Evolutionary conservation across 2,888 invertebrate species (phyloP), one percentile per base, ranked within the genome.

Genomic region (Margaritifera margaritifera): DNA sequence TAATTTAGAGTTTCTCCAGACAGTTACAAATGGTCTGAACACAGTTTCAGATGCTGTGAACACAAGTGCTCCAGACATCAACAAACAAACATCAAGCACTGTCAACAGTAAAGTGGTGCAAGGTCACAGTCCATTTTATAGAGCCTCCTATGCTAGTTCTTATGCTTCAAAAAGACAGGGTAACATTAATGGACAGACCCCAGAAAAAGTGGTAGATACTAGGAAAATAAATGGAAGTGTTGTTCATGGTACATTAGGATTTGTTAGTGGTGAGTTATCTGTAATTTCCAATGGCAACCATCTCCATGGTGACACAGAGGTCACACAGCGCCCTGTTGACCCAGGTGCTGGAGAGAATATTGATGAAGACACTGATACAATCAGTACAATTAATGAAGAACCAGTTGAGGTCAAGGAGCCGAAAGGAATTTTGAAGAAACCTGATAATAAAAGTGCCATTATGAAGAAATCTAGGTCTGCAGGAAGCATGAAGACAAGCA

Each of bases 391-490:
- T 19, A 72, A 71, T 67, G 77, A 77, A 15, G 77, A 77, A 55
- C 25, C n/a, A 22, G 22, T 27, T 25, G 62, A 62, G 4, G 27
- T 54, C 18, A 62, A 66, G 20, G 78, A 77, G 60, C 74, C 82
- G 4, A 75, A 74, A 62, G 68, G 82, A 25, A 83, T 84, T 52
- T 66, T 84, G 24, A 83, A 83, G 66, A 69, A 77, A 31, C 69
- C 70, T 5, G 75, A 64, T 24, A 74, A 63, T 56, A 68, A 68
- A 25, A 61, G 64, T 15, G 71, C 70, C 20, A 75, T 74, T 25
- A 59, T 83, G 61, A 80, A 78, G 66, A 81, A 82, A 59, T 71
- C 79, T 24, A 73, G 74, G 6, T 77, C 81, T 2, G 77, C 79
- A 6, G 80, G 79, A 1, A 80, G 69, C 50, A 73, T 80, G 65